Base-by-base conservation (phyloP, 2,797 vertebrate genomes). In the Centroberyx gerrardi region DNA sequence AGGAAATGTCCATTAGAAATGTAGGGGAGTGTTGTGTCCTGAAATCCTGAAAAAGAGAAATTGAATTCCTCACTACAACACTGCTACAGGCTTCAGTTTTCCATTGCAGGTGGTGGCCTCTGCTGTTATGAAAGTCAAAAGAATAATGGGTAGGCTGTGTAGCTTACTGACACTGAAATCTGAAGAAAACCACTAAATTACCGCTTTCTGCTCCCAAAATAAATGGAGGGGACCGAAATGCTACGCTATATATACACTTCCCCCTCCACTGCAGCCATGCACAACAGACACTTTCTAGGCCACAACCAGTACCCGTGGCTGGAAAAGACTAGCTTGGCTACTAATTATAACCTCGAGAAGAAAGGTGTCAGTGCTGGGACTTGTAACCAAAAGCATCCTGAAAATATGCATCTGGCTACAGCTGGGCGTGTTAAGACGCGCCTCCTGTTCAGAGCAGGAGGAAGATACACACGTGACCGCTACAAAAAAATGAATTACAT, bases 351-450 rank as follows among this genome's bases (percentile, higher is more conserved):
- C 80, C 63, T 81, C 60, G 31, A 78, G 73, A 87, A 82, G 56
- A 88, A 93, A 93, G 91, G 92, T 94, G 92, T 93, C 89, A 82
- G 79, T 83, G 90, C 92, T 84, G 73, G 80, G 85, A 87, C 93
- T 90, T 92, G 88, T 85, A 91, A 93, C 88, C 77, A 79, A 87
- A 93, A 92, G 84, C 78, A 85, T 90, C 82, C 80, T 54, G 69
- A 88, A 92, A 94, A 89, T 87, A 93, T 92, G 90, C 85, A 88
- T 89, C 82, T 86, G 81, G 72, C 44, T 81, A 81, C 72, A 84
- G 76, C 81, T 72, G 85, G 80, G 82, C 86, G 5, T 87, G 90
- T 86, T 55, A 3, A 49, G 74, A 85, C 87, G 8, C 1, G 85
- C 58, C 44, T 60, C 18, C 51, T 49, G 49, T 73, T 81, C 49